Base-by-base conservation (phyloP, 2,888 invertebrate genomes). In the Acanthacorydalis orientalis region DNA sequence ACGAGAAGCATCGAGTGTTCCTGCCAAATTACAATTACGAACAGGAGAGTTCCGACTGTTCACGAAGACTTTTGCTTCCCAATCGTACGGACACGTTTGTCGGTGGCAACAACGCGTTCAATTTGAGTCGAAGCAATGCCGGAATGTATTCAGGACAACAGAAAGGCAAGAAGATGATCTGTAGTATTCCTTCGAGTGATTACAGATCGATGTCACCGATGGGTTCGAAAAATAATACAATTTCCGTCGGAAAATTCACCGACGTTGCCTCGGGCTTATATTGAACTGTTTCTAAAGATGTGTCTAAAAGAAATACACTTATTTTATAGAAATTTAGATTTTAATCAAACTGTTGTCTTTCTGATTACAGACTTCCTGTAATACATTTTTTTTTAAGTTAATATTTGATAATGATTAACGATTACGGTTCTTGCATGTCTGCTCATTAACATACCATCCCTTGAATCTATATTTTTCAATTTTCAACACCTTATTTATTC, bases 261-360 rank as follows among this genome's bases (percentile, higher is more conserved):
- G 82, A 83, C 60, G 74, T 80, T 64, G 80, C 81, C 52, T 83
- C 82, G 41, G 83, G 83, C 48, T 65, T 83, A 51, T 83, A 83
- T 66, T 83, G 57, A 64, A 46, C 12, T 38, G 43, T 23, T 40
- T 46, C 31, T 40, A 14, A 39, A 14, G 11, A 8, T 15, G 11
- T 37, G 38, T 44, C 35, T 14, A n/a, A n/a, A n/a, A n/a, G n/a
- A n/a, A n/a, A n/a, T n/a, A n/a, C n/a, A n/a, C n/a, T n/a, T n/a
- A n/a, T 23, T 23, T 23, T 23, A 6, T 23, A 23, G 6, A 23
- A 23, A 4, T 23, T 23, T 4, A 23, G 6, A 4, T 23, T 23
- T 23, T 23, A 23, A 6, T 23, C 2, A 23, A 23, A 23, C 23
- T 23, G 23, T 23, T 6, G 23, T 23, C 23, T 23, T 23, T 23